phyloP scores from a whole-genome alignment of 2,888 invertebrate species.

The Drosophila ezoana region DNA sequence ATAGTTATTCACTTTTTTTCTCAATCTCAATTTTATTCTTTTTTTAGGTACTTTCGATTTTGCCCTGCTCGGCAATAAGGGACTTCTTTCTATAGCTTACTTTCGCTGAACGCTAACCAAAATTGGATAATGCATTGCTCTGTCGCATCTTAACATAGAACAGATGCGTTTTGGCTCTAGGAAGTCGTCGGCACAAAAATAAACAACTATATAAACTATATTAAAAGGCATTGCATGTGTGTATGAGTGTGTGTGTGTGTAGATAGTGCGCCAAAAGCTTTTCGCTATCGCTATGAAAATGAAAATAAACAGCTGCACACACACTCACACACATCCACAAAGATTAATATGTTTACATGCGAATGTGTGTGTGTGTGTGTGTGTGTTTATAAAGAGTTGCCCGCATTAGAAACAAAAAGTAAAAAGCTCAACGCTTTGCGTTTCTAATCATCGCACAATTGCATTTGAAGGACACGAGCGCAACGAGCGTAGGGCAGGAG shows the following conservation, averaged over 20 bases:
- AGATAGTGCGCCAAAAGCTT: slow-evolving; percentile 68
- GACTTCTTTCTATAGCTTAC: slow-evolving; percentile 22
- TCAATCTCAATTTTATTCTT: slow-evolving; percentile 13
- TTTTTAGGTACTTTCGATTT: slow-evolving; percentile 66
- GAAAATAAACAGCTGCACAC: slow-evolving; percentile 69
- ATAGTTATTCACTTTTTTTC: slow-evolving; percentile 38
- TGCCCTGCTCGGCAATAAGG: slow-evolving; percentile 27
- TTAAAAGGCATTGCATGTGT: neutral
- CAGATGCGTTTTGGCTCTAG: slow-evolving; percentile 40
- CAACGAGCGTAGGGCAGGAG: slow-evolving; percentile 29
- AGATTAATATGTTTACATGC: neutral
- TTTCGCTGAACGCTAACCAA: slow-evolving; percentile 46
- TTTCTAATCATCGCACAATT: slow-evolving; percentile 81
- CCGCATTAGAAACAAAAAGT: slow-evolving; percentile 74
- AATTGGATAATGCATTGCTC: slow-evolving; percentile 42
- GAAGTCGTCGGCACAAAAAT: slow-evolving; percentile 28
- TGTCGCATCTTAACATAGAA: slow-evolving; percentile 16
- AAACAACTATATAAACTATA: slow-evolving; percentile 13
- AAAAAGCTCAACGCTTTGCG: slow-evolving; percentile 73
- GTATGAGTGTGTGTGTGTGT: slow-evolving; percentile 12
- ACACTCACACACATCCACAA: slow-evolving; percentile 19
- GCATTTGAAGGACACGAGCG: slow-evolving; percentile 80
- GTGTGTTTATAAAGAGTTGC: slow-evolving; percentile 31
- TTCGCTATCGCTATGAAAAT: slow-evolving; percentile 70
- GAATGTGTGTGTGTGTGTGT: neutral